Percentiles rank a stretch among this genome's conserved stretches.
Conservation (phyloP, 1,140 invertebrate genomes). For the Bombus ignitus region DNA sequence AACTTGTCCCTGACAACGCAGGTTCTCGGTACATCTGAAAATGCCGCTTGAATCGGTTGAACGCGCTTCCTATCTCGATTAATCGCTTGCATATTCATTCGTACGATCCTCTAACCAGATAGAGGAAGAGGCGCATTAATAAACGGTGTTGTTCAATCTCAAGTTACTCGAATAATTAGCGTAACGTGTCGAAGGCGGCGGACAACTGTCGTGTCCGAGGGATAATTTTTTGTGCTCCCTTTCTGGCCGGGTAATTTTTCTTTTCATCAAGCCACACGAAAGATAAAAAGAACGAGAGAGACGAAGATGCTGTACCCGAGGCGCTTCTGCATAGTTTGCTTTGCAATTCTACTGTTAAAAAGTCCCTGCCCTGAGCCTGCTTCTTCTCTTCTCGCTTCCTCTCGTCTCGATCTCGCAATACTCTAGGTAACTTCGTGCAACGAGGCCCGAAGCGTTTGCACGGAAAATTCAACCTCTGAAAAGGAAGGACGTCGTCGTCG, state of each 20-base stretch:
- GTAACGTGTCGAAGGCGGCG: not conserved
- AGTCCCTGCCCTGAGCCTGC: not conserved
- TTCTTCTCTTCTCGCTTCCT: not conserved
- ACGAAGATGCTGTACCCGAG: slow-evolving; percentile 39
- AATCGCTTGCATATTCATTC: not conserved
- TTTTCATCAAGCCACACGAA: slow-evolving; percentile 2
- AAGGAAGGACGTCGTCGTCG: not conserved
- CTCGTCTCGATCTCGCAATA: not conserved
- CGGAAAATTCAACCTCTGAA: slow-evolving; percentile 49
- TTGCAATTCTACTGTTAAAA: slow-evolving; percentile 49
- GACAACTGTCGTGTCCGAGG: not conserved
- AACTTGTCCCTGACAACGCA: not conserved
- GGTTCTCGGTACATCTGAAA: not conserved
- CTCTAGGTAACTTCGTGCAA: not conserved
- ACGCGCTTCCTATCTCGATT: not conserved
- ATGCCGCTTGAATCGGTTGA: not conserved
- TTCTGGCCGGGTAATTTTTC: slow-evolving; percentile 24
- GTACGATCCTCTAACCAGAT: not conserved
- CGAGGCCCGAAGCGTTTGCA: slow-evolving; percentile 49
- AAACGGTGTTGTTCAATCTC: not conserved
- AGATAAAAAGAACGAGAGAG: not conserved
- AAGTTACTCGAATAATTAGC: not conserved
- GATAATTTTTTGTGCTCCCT: slow-evolving; percentile 19
- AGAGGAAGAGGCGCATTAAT: not conserved
- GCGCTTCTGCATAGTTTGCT: slow-evolving; percentile 68